Base-by-base conservation (phyloP, 2,113 vertebrate genomes). In the Orthochromis indermauri region DNA sequence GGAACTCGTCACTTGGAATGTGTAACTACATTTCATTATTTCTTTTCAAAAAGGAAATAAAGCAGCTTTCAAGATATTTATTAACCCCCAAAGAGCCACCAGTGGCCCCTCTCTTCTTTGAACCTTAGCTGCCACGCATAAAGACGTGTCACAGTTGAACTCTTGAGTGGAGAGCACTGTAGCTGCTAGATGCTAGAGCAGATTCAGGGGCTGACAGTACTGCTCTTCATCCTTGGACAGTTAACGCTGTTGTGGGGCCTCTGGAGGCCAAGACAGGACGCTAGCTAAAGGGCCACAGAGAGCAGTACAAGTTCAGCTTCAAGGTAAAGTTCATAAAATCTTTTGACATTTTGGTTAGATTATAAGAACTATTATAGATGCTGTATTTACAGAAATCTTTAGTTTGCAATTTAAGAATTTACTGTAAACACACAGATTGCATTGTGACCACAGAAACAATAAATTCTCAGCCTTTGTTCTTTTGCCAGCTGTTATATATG, bases 301-400 rank as follows among this genome's bases (percentile, higher is more conserved):
- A 96, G 95, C 95, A 95, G 95, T 95, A 97, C 95, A 97, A 98
- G 97, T 97, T 96, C 94, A 97, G 96, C 96, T 96, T 96, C 96
- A 96, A 97, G 97, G 96, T 96, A 96, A 96, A 97, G 97, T 97
- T 97, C 96, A 97, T 97, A 97, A 97, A 97, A 97, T 80, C 47
- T 49, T 89, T 53, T 19, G 53, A 84, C 83, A 71, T 55, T 17
- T 35, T 78, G 51, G 73, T 88, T 86, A 78, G 83, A 78, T 80
- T 91, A 86, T 82, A 86, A 80, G 79, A 61, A 66, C 24, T 49
- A 47, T 31, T 78, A 49, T 49, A 49, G 4, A 49, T 78, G 21
- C 0, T 49, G 7, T 55, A 63, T 61, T 88, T 82, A 85, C 37
- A 47, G 33, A 57, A 90, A 84, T 87, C 45, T 78, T 86, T 71